Base-by-base conservation (phyloP, 2,888 invertebrate species). In the Nemotelus pantherinus region DNA sequence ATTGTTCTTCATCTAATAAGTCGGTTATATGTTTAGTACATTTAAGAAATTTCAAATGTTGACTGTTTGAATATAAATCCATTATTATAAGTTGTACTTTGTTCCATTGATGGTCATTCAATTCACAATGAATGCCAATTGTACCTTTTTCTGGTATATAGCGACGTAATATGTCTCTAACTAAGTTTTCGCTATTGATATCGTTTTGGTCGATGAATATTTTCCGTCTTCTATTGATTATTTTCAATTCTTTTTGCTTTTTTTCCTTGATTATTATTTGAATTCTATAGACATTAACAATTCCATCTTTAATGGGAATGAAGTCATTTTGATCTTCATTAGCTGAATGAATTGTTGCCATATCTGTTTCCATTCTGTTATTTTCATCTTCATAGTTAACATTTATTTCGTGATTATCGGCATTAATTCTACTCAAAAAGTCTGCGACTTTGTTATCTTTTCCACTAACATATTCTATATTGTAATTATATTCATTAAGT, bases 361-460 rank as follows among this genome's bases (percentile, higher is more conserved):
- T 44, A n/a, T 41, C 6, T 2, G 71, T 57, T 39, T 44, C 41
- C 6, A 10, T 6, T 41, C 25, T 25, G 25, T 57, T n/a, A n/a
- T 68, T 41, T 10, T 39, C 63, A 9, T 57, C 3, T 63, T 41
- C 5, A 1, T 25, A 25, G 25, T 25, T 25, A 25, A 25, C 25
- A 25, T 25, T 25, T 25, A 25, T 25, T 25, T 25, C 25, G 25
- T 25, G 25, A 25, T 25, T 25, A 25, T 25, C 25, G 25, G 25
- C 25, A 25, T 25, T 25, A 25, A 25, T 25, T 25, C 25, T 25
- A n/a, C 47, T 65, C 3, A 25, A 47, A 47, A n/a, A 47, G 1
- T 77, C 77, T 3, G 77, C 77, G 7, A 60, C 63, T 41, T 7
- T 55, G 47, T 77, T 68, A 4, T 48, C 68, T 25, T 68, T 68